Evolutionary conservation across 2,888 invertebrate genomes (phyloP), one percentile per base, ranked within the genome.

Genomic region (Apotomis turbidana): DNA sequence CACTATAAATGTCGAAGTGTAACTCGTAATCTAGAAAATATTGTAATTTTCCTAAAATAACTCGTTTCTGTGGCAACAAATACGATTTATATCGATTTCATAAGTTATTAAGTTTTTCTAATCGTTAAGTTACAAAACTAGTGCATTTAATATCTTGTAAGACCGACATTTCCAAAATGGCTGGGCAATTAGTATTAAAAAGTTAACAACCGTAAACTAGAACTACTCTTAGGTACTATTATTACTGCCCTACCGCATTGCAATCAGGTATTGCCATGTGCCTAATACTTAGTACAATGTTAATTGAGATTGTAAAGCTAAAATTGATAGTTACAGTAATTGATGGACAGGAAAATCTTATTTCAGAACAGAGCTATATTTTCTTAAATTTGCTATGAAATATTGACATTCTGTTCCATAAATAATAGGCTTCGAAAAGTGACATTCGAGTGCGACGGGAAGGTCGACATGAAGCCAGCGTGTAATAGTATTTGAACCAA

Each of bases 131-230:
- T 64, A 41, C 46, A 41, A 46, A 70, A 59, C 46, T 59, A 46
- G 5, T 52, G 5, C 9, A 54, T 70, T 13, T 12, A 52, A 70
- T 46, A 6, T 51, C 70, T 27, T 9, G n/a, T 44, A 38, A 41
- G 44, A 52, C 44, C 44, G 10, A 64, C 46, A 12, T 51, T 66
- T 54, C 27, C 13, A 15, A 70, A 66, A 70, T 58, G 51, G 57
- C 27, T 51, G 15, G 51, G 12, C 51, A n/a, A 51, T 27, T 36
- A 41, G 27, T 60, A 52, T 38, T 59, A 52, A 54, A 0, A 27
- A 27, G 27, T 64, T 64, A 60, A 59, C 58, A 52, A 66, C 46
- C 15, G 59, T 54, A 66, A 61, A 67, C 60, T 46, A 54, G 49
- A 60, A 55, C 55, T 61, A 27, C 59, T 49, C 55, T 66, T 54